phyloP scores from a whole-genome alignment of 1,140 invertebrate species.

The Penaeus indicus region DNA sequence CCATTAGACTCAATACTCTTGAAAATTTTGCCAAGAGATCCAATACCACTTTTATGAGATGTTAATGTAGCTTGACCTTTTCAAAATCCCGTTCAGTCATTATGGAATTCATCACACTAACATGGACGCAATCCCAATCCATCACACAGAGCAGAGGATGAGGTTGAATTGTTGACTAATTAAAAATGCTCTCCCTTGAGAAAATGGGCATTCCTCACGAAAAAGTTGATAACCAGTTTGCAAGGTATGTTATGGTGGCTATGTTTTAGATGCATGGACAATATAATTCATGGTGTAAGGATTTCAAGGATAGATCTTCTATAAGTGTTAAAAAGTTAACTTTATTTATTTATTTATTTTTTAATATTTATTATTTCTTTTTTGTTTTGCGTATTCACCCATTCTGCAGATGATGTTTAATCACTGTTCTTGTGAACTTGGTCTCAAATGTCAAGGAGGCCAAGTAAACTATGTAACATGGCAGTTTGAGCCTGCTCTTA shows the following conservation, averaged over 20 bases:
- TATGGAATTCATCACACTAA: constrained; percentile 81
- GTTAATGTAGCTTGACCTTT: no score
- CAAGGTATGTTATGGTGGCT: constrained; percentile 72
- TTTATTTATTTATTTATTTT: neutral
- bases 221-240: constrained; percentile 72
- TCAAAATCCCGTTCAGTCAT: constrained; percentile 74
- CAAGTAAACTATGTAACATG: no score
- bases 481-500: no score
- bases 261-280: neutral
- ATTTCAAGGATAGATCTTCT: neutral
- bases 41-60: no score
- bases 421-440: no score
- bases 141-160: constrained; percentile 76
- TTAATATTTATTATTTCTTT: neutral
- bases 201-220: constrained; percentile 70
- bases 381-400: neutral
- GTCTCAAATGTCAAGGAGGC: no score
- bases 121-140: constrained; percentile 78
- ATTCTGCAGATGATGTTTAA: no score
- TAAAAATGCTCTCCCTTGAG: constrained; percentile 76
- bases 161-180: constrained; percentile 76
- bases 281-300: neutral
- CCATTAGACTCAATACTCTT: no score
- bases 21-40: no score
- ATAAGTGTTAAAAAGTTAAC: neutral